A percentile compares a stretch with the other conserved stretches of the same genome.
phyloP scores from a whole-genome alignment of 2,113 vertebrate species.

The Entomyzon cyanotis region DNA sequence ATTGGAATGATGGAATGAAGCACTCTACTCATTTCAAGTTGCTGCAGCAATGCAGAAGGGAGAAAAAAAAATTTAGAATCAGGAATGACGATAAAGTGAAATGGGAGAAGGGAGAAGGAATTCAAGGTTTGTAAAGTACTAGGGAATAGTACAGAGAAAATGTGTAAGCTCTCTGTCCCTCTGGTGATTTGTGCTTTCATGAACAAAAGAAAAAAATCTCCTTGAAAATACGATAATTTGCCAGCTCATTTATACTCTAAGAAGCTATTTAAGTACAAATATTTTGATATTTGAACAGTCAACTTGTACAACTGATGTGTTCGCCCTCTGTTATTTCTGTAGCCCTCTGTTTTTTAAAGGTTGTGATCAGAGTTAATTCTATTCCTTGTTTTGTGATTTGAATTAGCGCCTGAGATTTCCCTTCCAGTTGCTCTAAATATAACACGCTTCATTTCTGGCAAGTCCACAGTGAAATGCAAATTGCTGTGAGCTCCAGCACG shows the following conservation, averaged over 20 bases:
- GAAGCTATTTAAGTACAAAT: neutral
- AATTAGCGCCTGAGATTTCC: slow-evolving; percentile 26
- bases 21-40: neutral
- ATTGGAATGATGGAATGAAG: neutral
- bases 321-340: neutral
- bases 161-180: neutral
- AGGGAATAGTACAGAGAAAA: neutral
- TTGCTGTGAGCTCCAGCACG: slow-evolving; percentile 21
- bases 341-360: neutral
- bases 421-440: slow-evolving; percentile 46
- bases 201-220: neutral
- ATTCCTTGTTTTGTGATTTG: neutral
- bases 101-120: neutral
- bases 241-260: neutral
- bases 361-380: slow-evolving; percentile 20
- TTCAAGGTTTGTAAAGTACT: neutral
- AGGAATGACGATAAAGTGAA: neutral
- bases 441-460: slow-evolving; percentile 16
- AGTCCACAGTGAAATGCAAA: slow-evolving; percentile 42
- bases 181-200: neutral
- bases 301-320: neutral
- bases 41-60: slow-evolving; percentile 6
- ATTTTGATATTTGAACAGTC: neutral
- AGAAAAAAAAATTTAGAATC: neutral
- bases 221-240: neutral